phyloP scores from a whole-genome alignment of 2,797 vertebrate genomes.

The Garrulus glandarius region DNA sequence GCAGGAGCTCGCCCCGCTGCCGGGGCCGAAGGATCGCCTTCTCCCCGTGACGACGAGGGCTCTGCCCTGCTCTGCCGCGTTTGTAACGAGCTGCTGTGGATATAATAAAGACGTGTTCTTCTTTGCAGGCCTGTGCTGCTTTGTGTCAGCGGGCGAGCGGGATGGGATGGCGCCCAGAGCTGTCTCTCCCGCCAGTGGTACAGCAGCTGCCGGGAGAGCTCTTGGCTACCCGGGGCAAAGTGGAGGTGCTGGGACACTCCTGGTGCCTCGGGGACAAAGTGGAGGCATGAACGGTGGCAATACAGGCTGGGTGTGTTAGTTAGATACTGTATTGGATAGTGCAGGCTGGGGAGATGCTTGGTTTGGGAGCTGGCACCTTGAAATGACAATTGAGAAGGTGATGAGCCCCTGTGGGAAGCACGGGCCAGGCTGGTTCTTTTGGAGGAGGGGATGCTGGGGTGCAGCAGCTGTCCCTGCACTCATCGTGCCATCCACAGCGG shows the following conservation, averaged over 20 bases:
- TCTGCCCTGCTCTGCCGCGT: neutral
- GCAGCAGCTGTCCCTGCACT: neutral
- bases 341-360: neutral
- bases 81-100: neutral
- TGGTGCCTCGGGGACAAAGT: accelerated
- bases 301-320: neutral
- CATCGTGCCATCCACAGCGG: accelerated
- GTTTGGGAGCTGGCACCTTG: neutral
- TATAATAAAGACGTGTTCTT: neutral
- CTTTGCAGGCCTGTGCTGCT: neutral
- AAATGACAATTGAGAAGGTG: accelerated
- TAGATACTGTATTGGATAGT: too few species aligned
- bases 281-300: accelerated
- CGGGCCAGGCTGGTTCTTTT: neutral
- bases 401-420: neutral
- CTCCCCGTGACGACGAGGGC: neutral
- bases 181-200: too few species aligned
- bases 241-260: accelerated
- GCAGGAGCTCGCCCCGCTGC: neutral
- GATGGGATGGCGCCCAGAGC: neutral
- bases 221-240: neutral
- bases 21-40: accelerated
- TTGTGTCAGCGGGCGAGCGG: neutral
- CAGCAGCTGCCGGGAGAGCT: neutral
- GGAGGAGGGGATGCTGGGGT: accelerated